phyloP scores from a whole-genome alignment of 1,140 invertebrate species.

The Drosophila nigrodunni region DNA sequence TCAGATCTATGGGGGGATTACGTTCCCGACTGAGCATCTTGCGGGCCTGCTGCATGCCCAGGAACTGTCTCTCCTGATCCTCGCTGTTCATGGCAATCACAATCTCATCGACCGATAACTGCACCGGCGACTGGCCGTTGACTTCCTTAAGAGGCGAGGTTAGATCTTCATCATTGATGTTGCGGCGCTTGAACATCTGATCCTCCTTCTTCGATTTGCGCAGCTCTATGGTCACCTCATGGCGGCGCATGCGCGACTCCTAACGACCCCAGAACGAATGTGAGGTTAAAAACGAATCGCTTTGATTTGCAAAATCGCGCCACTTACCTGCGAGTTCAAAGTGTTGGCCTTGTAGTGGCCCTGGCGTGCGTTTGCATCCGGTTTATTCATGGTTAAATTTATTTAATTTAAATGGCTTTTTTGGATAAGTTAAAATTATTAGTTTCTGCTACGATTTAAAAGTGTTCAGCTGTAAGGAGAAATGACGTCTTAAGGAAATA shows the following conservation, averaged over 20 bases:
- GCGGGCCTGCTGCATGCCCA: constrained; percentile 91
- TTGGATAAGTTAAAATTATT: constrained; percentile 8
- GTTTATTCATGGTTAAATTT: constrained; percentile 66
- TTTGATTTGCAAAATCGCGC: neutral
- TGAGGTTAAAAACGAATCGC: constrained; percentile 15
- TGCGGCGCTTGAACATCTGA: constrained; percentile 96
- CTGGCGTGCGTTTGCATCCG: constrained; percentile 65
- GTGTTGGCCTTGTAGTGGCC: constrained; percentile 76
- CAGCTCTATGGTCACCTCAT: constrained; percentile 94
- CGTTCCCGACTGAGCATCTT: constrained; percentile 96
- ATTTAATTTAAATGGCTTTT: constrained; percentile 1
- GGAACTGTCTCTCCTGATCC: constrained; percentile 87
- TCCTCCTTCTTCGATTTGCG: constrained; percentile 98
- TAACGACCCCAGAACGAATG: constrained; percentile 72
- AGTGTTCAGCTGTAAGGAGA: constrained; percentile 46
- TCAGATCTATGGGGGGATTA: constrained; percentile 96
- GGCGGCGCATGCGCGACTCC: constrained; percentile 94
- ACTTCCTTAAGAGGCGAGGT: constrained; percentile 86
- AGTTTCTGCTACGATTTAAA: constrained; percentile 44
- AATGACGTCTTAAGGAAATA: constrained; percentile 12
- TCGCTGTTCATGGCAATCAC: constrained; percentile 87
- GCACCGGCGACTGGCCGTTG: constrained; percentile 84
- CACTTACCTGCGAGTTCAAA: constrained; percentile 72
- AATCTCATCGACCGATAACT: constrained; percentile 87
- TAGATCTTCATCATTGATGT: constrained; percentile 88